phyloP scores from a whole-genome alignment of 2,113 vertebrate genomes.

The Sylvia atricapilla region DNA sequence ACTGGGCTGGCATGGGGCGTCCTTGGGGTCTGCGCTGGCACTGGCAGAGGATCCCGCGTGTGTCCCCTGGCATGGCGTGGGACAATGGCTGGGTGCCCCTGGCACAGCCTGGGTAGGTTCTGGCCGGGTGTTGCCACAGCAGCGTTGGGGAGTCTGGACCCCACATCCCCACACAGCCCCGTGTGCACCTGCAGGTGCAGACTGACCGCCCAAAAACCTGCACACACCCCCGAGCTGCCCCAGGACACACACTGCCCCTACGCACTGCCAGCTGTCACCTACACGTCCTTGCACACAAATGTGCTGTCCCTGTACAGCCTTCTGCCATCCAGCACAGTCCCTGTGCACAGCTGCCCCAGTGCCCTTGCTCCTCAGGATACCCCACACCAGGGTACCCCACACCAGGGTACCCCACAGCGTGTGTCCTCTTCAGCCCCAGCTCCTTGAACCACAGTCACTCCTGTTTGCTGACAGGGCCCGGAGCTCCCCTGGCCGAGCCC shows the following conservation, averaged over 20 bases:
- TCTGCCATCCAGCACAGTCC: fast-evolving
- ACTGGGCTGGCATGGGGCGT: background rate
- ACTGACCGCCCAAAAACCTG: background rate
- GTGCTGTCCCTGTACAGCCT: background rate
- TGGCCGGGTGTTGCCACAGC: background rate
- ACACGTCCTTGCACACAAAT: fast-evolving
- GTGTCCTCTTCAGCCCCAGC: background rate
- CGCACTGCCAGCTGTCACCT: background rate
- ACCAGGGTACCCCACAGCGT: background rate
- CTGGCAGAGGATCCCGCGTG: background rate
- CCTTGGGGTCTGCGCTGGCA: background rate
- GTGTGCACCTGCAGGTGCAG: fast-evolving
- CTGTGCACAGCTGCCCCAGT: background rate
- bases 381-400: background rate
- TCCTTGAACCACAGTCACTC: fast-evolving
- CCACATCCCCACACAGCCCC: fast-evolving
- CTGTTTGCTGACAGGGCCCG: fast-evolving
- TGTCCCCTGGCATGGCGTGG: background rate
- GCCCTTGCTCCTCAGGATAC: background rate
- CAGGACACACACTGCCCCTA: fast-evolving
- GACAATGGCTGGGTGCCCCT: background rate
- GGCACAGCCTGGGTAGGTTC: background rate
- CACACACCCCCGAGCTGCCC: background rate
- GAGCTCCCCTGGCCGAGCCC: background rate
- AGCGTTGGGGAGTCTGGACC: background rate